Conservation (phyloP, 2,797 vertebrate species). For the Momotus momota region DNA sequence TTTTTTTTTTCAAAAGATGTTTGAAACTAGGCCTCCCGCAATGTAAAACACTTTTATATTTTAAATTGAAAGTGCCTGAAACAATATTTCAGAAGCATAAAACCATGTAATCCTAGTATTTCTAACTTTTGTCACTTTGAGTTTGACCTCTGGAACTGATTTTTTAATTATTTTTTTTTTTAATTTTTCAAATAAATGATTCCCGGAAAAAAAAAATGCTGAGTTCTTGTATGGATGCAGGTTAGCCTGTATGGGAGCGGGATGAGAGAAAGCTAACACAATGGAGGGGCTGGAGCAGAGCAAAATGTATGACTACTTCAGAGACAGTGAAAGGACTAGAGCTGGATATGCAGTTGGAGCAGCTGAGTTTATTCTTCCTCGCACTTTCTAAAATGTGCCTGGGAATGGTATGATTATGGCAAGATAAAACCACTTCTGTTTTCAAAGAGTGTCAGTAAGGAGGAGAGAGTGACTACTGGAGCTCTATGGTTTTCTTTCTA, state of each 20-base stretch:
- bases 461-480: not conserved
- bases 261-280: not conserved
- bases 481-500: not conserved
- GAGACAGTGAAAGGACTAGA: not conserved
- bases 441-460: not conserved
- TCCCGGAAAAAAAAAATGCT: not conserved
- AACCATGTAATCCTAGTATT: not conserved
- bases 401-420: not conserved
- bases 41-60: not conserved
- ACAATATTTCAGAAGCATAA: not conserved
- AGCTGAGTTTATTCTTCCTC: not conserved
- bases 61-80: slow-evolving; percentile 3
- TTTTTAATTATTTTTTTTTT: not conserved
- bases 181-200: not conserved
- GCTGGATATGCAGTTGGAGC: not conserved
- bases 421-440: not conserved
- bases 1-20: not conserved
- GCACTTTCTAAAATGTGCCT: not conserved
- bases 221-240: not conserved
- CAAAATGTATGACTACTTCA: rapidly evolving
- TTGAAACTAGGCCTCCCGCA: slow-evolving; percentile 33
- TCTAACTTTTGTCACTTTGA: not conserved
- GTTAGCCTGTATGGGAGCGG: not conserved
- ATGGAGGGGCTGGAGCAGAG: not conserved
- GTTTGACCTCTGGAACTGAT: not conserved